Evolutionary conservation across 2,113 vertebrate species (phyloP), one percentile per base, ranked within the genome.

Genomic region (Oxyura jamaicensis): DNA sequence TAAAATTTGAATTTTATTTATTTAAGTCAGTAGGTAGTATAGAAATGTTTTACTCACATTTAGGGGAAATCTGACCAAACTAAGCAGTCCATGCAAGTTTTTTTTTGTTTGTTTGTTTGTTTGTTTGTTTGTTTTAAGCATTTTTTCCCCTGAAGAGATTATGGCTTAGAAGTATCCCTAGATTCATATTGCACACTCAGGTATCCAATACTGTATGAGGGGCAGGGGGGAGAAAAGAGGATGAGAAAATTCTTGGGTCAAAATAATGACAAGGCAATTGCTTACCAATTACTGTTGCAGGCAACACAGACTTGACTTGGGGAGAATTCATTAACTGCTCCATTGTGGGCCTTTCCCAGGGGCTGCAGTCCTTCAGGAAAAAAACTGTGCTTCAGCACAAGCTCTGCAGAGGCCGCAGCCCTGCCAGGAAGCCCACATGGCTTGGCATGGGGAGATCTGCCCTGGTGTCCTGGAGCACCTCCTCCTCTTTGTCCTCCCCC

Each of bases 341-440:
- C 26, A 13, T 4, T 35, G 36, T 1, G 6, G n/a, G 8, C 13
- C 58, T 36, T 71, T 28, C 15, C 20, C 7, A 6, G 1, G 7
- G 8, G 35, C 17, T 69, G 19, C 12, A 39, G 29, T 33, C 35
- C 36, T 68, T 83, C 67, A 68, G 21, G 9, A 35, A 56, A 39
- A 62, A 23, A 42, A 8, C 18, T 11, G 36, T 63, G 15, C 66
- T n/a, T 22, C 39, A 28, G 29, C 28, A 55, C 11, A 17, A 14
- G 28, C 55, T 39, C 13, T 55, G 39, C 2, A 1, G 15, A 15
- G n/a, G 29, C 17, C 1, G 1, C 18, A 23, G 22, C n/a, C 25
- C 58, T 53, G 36, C 36, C 33, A 46, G 74, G 21, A 53, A 48
- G 46, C 46, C 20, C 10, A 3, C 46, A 22, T 48, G 46, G 46